Evolutionary conservation across 2,113 vertebrate genomes (phyloP).

Genomic region (Mungos mungo): DNA sequence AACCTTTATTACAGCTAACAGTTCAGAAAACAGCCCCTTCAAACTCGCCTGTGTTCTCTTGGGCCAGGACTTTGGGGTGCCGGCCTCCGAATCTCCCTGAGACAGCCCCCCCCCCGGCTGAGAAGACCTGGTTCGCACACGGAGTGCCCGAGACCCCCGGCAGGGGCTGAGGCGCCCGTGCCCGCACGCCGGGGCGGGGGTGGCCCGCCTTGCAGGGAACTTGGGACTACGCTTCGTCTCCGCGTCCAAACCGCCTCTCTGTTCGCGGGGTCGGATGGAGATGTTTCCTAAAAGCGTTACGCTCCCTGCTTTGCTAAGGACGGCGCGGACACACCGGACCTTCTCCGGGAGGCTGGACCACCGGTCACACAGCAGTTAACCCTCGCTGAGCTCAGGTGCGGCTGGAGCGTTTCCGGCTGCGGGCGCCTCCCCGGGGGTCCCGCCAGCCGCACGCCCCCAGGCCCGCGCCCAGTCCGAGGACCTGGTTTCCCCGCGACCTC

Average conservation of each 20-base stretch:
- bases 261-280: neutral
- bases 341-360: neutral
- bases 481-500: accelerated
- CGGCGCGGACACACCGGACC: accelerated
- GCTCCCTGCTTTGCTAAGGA: neutral
- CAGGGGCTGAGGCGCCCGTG: neutral
- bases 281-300: neutral
- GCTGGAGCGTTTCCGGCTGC: accelerated
- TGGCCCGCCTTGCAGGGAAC: no score
- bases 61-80: neutral
- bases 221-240: no score
- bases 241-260: neutral
- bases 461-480: neutral
- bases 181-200: accelerated
- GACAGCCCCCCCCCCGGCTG: neutral
- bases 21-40: neutral
- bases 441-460: neutral
- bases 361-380: accelerated
- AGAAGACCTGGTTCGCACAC: neutral
- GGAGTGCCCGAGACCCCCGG: neutral
- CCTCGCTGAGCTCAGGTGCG: accelerated
- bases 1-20: neutral
- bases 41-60: neutral
- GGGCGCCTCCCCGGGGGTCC: neutral
- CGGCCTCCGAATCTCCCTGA: neutral